Evolutionary conservation across 2,113 vertebrate species (phyloP), one percentile per base, ranked within the genome.

Genomic region (Pygoscelis adeliae): DNA sequence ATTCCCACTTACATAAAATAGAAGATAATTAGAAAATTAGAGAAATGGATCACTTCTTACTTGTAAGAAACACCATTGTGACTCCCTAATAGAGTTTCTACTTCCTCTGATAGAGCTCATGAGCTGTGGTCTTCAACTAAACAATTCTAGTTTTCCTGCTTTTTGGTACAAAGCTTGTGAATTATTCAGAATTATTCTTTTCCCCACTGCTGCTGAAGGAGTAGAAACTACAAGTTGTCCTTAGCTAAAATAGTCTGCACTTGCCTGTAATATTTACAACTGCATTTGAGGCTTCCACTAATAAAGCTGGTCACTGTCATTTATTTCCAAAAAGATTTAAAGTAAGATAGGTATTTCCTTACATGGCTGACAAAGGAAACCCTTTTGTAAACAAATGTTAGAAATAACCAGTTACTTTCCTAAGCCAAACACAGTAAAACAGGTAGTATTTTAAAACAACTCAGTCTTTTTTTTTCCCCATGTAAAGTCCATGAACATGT

Each of bases 401-500:
- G 16, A 83, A 83, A 80, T 14, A 76, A 56, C 0, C 32, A 42
- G 8, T 49, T 26, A 30, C 34, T 80, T 79, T 84, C 30, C 11
- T 36, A 85, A 61, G 34, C 3, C 46, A 67, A 72, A 59, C 27
- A 40, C 25, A 49, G 27, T 46, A 70, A 55, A 94, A 65, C 19
- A 59, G 9, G 11, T 6, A 59, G 13, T 6, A 62, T 7, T 3
- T 3, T 17, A 81, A 70, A 71, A 47, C 2, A 66, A 20, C 8
- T 36, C 15, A 10, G 3, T 9, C 2, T 20, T 53, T 67, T 67
- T 55, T 56, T 49, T 13, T 0, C 0, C 13, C 27, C 18, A 8
- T 66, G 14, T 29, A 34, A 71, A 70, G 13, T 50, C 38, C 1
- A 1, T 15, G 3, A 80, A 32, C 1, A 25, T 3, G 5, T 23